Base-by-base conservation (phyloP, 2,113 vertebrate genomes). In the Pongo abelii region DNA sequence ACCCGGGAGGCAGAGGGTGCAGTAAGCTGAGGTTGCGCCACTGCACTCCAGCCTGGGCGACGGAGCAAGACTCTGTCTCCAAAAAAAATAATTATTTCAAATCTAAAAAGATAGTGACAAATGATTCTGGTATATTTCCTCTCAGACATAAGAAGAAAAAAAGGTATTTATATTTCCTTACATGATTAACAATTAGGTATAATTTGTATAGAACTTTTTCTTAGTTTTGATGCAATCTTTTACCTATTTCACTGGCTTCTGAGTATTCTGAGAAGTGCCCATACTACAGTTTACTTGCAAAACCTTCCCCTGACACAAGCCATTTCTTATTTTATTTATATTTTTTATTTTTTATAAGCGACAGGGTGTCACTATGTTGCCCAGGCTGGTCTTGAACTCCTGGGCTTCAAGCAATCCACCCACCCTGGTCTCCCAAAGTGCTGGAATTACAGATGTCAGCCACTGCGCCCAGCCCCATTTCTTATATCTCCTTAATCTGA, bases 261-360 rank as follows among this genome's bases (percentile, higher is more conserved):
- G 48, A 96, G 16, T 83, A 77, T 72, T 93, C 27, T 92, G 48
- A 93, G 23, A 84, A 75, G 70, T 89, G 18, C 43, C 17, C 32
- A 93, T 32, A 92, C 9, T 6, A 87, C 2, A 80, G 87, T 88
- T 96, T 91, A 95, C 43, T 48, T 81, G 74, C 50, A 32, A 95
- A 93, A 92, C 69, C 23, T 93, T 89, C 6, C 35, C 20, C 32
- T 52, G 43, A 84, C 17, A 61, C 0, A 6, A 27, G 30, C 52
- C 30, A 57, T 81, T 64, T 94, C 57, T 59, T 30, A 30, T 13
- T 64, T 30, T 64, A 64, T 14, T 55, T 55, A 8, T 55, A 55
- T 20, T 59, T 59, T 59, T 25, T 59, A 11, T 61, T 27, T 61
- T 61, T 61, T 61, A 27, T 61, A 27, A 61, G 59, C 1, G 17